Evolutionary conservation across 2,797 vertebrate species (phyloP).

Genomic region (Brachyrhaphis roseni): DNA sequence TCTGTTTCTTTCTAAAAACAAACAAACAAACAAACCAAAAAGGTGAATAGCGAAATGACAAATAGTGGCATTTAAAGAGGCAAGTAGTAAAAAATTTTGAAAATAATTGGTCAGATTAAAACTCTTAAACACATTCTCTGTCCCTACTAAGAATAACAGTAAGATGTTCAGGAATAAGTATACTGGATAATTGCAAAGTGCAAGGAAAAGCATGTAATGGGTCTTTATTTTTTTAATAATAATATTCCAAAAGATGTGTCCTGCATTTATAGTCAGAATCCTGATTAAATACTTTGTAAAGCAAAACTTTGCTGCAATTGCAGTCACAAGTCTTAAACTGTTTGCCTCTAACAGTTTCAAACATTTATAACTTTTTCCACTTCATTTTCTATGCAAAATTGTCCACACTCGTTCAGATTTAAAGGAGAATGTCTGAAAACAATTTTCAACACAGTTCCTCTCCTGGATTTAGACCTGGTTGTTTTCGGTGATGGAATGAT

Average conservation of each 20-base stretch:
- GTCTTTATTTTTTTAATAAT: neutral
- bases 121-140: neutral
- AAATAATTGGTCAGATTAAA: neutral
- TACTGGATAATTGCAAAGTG: neutral
- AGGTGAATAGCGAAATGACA: constrained; percentile 8
- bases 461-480: neutral
- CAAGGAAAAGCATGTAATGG: neutral
- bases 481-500: neutral
- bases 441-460: neutral
- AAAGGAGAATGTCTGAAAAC: neutral
- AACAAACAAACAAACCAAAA: neutral
- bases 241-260: neutral
- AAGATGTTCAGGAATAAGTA: neutral
- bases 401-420: neutral
- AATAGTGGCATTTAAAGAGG: constrained; percentile 8
- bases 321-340: neutral
- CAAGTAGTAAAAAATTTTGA: neutral
- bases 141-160: neutral
- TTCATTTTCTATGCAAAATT: neutral
- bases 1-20: neutral
- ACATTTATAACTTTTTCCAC: neutral
- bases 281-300: neutral
- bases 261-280: neutral
- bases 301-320: neutral
- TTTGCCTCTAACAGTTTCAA: neutral